Base-by-base conservation (phyloP, 2,797 vertebrate genomes). In the Thunnus albacares region DNA sequence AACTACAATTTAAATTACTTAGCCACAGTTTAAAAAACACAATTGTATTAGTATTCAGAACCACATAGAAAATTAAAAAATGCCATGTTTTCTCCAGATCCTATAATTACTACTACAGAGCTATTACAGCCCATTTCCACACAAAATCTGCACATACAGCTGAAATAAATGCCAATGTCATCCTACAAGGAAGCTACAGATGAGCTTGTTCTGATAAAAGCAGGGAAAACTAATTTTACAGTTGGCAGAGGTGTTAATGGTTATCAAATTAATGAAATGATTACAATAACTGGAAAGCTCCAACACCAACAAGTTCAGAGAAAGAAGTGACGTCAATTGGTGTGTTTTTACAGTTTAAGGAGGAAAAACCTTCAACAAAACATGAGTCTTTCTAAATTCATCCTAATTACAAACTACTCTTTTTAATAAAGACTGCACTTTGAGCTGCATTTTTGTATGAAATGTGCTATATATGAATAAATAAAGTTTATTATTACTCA, bases 241-340 rank as follows among this genome's bases (percentile, higher is more conserved):
- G 7, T n/a, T 72, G 67, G 81, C 79, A 56, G 30, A 80, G 13
- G 64, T 77, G 80, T 70, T 53, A 78, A 69, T 28, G 26, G 38
- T 51, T 49, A 77, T 83, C 35, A 53, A 66, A 77, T 77, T 24
- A 71, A 75, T 75, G 59, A 81, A 71, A 75, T 75, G 59, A 81
- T 75, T 14, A 71, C 33, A 51, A 49, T 20, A 61, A 69, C 22
- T 15, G 45, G 45, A 47, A 47, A 5, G 4, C 45, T 9, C 2
- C 41, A 14, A 28, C 56, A 30, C 47, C 64, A 67, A 64, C 17
- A 3, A 49, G 30, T n/a, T 28, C 3, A 15, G 26, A 52, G 18
- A 63, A 55, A 49, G 30, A 43, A 33, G 7, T 75, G 52, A 52
- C 11, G 17, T 64, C 49, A 79, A 6, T 13, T 6, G 6, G 13